A percentile compares a stretch with the other conserved stretches of the same genome.
phyloP scores from a whole-genome alignment of 2,797 vertebrate species.

The Pangasius macronema region DNA sequence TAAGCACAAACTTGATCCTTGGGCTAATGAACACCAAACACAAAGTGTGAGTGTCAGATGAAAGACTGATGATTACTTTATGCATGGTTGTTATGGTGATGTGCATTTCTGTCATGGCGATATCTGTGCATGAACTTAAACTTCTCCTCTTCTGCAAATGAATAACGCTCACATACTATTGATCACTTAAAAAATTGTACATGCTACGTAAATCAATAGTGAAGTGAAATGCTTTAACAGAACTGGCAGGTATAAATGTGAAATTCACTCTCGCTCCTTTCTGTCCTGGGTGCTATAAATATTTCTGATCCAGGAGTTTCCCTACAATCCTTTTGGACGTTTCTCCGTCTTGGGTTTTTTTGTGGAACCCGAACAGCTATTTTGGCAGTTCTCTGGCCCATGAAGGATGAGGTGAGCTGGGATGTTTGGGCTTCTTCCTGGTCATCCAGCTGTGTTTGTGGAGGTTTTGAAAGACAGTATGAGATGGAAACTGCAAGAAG shows the following conservation, averaged over 20 bases:
- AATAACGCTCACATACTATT: neutral
- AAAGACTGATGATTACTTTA: slow-evolving; percentile 11
- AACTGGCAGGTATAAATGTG: neutral
- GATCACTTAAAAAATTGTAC: neutral
- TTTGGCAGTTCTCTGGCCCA: neutral
- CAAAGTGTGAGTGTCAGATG: neutral
- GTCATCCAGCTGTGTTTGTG: slow-evolving; percentile 25
- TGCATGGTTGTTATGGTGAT: neutral
- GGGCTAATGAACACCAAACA: neutral
- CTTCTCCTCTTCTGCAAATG: neutral
- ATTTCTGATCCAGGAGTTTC: neutral
- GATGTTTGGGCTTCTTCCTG: neutral
- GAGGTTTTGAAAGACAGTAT: neutral
- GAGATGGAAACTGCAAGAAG: slow-evolving; percentile 13
- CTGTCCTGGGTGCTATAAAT: slow-evolving; percentile 11
- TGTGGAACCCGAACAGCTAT: neutral
- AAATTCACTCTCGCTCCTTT: neutral
- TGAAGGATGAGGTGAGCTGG: slow-evolving; percentile 9
- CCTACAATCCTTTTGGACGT: neutral
- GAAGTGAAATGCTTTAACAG: neutral
- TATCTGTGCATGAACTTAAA: neutral
- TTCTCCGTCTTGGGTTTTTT: neutral
- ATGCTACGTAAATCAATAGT: neutral
- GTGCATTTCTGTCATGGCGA: neutral
- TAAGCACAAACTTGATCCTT: neutral